These are phyloP conservation scores for Pangasianodon gigas DNA, from an alignment of 2,113 vertebrate genomes.

Conservation along the genomic window DNA sequence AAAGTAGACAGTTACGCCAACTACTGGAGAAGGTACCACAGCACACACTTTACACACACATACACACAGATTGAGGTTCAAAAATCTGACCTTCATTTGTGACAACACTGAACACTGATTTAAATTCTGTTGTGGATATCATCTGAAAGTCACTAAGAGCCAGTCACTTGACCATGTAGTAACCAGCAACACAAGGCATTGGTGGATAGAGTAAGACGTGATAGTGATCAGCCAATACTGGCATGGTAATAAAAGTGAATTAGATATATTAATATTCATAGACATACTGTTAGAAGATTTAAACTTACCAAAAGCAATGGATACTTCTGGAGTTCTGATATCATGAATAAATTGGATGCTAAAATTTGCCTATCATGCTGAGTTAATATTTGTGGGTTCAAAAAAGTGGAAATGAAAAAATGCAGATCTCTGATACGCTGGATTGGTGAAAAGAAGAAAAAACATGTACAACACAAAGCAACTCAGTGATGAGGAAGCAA, in stretches of 20 bases:
- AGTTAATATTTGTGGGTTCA: background rate
- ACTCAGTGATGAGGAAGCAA: background rate
- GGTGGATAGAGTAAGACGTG: too few relatives aligned
- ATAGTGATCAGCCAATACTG: too few relatives aligned
- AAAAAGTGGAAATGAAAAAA: background rate
- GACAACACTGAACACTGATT: too few relatives aligned
- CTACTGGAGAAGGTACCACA: constrained; percentile 92
- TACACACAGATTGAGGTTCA: background rate
- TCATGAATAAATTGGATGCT: background rate
- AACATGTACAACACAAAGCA: background rate
- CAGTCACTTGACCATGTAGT: too few relatives aligned
- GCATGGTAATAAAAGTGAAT: too few relatives aligned
- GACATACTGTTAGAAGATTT: background rate
- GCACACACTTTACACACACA: background rate
- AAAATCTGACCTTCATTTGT: too few relatives aligned
- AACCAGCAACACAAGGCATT: too few relatives aligned
- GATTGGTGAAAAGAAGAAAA: background rate
- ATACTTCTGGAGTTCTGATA: background rate
- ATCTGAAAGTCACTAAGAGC: too few relatives aligned
- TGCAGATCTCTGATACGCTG: background rate
- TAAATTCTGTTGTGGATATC: too few relatives aligned
- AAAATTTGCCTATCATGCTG: background rate
- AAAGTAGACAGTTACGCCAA: constrained; percentile 93
- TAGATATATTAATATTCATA: too few relatives aligned
- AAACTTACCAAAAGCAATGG: background rate